phyloP scores from a whole-genome alignment of 2,888 invertebrate genomes.

The Volucella zonaria region DNA sequence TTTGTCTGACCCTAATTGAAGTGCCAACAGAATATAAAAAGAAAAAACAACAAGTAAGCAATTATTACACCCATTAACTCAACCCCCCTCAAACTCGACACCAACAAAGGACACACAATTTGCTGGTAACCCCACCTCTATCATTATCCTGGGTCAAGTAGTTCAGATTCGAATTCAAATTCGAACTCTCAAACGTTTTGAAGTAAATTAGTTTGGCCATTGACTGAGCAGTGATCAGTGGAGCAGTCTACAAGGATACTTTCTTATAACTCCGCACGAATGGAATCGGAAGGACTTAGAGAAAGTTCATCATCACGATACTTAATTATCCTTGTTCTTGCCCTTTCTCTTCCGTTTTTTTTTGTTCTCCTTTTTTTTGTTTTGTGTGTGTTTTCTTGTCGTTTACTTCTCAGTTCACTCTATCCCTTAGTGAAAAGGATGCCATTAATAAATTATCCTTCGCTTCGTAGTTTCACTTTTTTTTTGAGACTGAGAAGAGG shows the following conservation, averaged over 20 bases:
- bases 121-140: neutral
- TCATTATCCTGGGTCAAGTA: neutral
- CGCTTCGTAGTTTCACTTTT: neutral
- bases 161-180: neutral
- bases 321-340: slow-evolving; percentile 28
- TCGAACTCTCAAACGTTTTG: neutral
- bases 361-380: neutral
- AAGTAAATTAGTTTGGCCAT: neutral
- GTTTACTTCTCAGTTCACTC: neutral
- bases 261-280: neutral
- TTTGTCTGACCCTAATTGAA: no score
- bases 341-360: neutral
- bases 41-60: no score
- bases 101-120: neutral
- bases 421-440: neutral
- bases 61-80: neutral
- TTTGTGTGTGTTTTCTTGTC: neutral
- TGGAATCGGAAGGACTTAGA: neutral
- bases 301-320: slow-evolving; percentile 10
- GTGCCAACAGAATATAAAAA: no score
- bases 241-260: neutral
- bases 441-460: slow-evolving; percentile 12
- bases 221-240: neutral
- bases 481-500: neutral
- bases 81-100: neutral